A percentile compares a stretch with the other conserved stretches of the same genome.
Conservation (phyloP, 2,797 vertebrate genomes). For the Halcyon badia region DNA sequence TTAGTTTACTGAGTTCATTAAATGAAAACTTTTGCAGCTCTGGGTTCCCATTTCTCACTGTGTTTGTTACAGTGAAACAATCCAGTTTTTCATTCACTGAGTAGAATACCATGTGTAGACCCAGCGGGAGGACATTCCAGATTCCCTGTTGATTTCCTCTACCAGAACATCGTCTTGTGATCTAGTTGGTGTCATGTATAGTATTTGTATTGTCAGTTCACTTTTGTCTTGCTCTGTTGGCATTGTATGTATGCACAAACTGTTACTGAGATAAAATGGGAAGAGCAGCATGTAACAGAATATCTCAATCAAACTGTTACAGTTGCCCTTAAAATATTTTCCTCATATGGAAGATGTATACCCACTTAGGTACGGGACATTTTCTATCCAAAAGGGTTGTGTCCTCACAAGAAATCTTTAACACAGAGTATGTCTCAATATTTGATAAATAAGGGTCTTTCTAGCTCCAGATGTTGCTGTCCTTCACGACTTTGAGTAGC, state of each 20-base stretch:
- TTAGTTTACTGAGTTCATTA: constrained; percentile 82
- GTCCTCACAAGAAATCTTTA: not conserved
- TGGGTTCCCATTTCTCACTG: constrained; percentile 62
- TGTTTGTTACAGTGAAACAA: constrained; percentile 74
- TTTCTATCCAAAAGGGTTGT: not conserved
- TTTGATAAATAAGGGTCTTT: not conserved
- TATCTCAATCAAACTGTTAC: not conserved
- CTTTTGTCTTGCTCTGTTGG: not conserved
- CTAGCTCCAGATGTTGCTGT: not conserved
- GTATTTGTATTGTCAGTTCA: constrained; percentile 41
- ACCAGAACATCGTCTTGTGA: constrained; percentile 81
- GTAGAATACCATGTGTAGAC: constrained; percentile 89
- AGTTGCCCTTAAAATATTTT: not conserved
- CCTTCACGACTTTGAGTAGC: not conserved
- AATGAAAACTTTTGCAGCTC: constrained; percentile 72
- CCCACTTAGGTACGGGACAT: not conserved
- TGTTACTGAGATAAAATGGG: not conserved
- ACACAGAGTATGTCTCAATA: not conserved
- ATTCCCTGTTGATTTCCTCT: constrained; percentile 86
- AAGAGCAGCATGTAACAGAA: not conserved
- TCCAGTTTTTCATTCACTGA: constrained; percentile 81
- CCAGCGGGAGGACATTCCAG: constrained; percentile 92
- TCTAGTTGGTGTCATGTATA: constrained; percentile 76
- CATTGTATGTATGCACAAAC: not conserved
- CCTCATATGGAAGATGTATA: not conserved